Conservation (phyloP, 1,140 invertebrate species). For the Musca domestica region DNA sequence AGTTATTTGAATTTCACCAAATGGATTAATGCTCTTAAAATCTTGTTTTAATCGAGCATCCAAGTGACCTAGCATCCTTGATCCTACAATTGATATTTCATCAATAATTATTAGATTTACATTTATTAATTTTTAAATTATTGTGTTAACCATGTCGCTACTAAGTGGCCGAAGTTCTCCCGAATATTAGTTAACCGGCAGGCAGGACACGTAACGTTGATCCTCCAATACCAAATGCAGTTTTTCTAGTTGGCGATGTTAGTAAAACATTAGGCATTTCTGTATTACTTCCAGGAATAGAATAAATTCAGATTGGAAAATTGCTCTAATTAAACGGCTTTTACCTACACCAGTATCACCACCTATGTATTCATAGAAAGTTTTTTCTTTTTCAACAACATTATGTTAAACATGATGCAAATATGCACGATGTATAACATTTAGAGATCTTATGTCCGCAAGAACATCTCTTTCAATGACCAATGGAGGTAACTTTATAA, state of each 20-base stretch:
- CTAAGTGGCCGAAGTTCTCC: not conserved
- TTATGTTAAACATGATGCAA: no score
- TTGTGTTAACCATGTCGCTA: not conserved
- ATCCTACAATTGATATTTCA: slow-evolving; percentile 19
- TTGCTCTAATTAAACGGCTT: no score
- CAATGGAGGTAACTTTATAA: no score
- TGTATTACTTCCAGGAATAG: no score
- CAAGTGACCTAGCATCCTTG: slow-evolving; percentile 5
- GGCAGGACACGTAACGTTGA: slow-evolving; percentile 3
- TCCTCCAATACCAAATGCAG: slow-evolving; percentile 22
- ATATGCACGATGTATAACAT: no score
- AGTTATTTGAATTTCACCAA: slow-evolving; percentile 16
- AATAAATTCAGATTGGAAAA: no score
- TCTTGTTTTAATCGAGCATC: not conserved
- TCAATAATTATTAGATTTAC: slow-evolving; percentile 15
- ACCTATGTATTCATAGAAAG: no score
- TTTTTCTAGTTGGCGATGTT: not conserved
- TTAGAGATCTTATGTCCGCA: no score
- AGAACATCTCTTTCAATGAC: no score
- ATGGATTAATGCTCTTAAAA: slow-evolving; percentile 7
- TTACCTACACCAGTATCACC: no score
- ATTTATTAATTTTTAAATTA: not conserved
- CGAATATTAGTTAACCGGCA: slow-evolving; percentile 10
- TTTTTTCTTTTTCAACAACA: no score
- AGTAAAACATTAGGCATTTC: no score